These are phyloP conservation scores for Hedya salicella DNA, from an alignment of 2,888 invertebrate genomes.

Conservation along the genomic window DNA sequence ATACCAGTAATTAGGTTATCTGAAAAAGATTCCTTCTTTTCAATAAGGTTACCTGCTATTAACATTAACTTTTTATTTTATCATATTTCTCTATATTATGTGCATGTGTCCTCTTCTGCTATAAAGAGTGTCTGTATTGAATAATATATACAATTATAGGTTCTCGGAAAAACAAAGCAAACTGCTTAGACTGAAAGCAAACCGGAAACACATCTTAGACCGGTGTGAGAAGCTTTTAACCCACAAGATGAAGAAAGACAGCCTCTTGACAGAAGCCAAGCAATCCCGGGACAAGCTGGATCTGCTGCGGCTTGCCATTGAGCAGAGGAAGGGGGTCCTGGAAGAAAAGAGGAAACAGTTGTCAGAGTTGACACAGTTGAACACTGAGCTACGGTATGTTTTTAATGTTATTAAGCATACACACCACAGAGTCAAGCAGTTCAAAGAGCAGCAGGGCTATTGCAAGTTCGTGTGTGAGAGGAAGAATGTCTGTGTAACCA, in stretches of 20 bases:
- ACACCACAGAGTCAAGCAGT: not conserved
- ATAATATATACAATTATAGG: conserved; percentile 62
- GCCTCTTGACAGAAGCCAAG: conserved; percentile 71
- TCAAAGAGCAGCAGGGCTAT: no score
- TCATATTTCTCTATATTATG: no score
- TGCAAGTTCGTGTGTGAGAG: no score
- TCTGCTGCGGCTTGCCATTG: conserved; percentile 73
- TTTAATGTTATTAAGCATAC: not conserved
- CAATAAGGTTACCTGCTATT: no score
- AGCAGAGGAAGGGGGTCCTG: conserved; percentile 70
- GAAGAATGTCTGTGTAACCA: no score
- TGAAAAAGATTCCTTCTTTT: no score
- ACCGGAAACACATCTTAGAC: conserved; percentile 84
- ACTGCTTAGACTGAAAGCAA: conserved; percentile 84
- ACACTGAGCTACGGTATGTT: conserved; percentile 62
- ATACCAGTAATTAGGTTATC: no score
- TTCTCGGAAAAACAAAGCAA: conserved; percentile 87
- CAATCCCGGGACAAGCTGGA: conserved; percentile 74
- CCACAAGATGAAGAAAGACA: conserved; percentile 71
- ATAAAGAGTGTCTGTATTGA: no score
- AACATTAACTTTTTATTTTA: no score
- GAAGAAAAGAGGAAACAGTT: conserved; percentile 66
- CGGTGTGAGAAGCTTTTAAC: conserved; percentile 78
- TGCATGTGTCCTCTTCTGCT: no score
- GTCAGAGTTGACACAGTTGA: conserved; percentile 60